These are phyloP conservation scores for Haemorhous mexicanus DNA, from an alignment of 2,113 vertebrate genomes.

Conservation along the genomic window DNA sequence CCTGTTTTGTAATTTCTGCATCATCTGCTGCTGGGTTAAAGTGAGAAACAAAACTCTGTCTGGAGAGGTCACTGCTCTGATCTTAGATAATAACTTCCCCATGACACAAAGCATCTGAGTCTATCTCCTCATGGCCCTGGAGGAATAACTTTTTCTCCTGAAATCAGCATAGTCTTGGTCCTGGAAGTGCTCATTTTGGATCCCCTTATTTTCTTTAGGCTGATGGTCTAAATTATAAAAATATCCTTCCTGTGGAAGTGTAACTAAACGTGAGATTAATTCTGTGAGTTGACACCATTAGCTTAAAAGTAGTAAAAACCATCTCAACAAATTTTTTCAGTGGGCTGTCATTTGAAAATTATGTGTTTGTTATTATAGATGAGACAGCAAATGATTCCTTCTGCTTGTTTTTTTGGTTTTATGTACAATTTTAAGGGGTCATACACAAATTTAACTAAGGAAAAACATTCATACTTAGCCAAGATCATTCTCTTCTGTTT, in stretches of 20 bases:
- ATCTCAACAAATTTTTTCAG: not conserved
- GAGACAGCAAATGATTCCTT: not conserved
- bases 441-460: not conserved
- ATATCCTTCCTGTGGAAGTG: not conserved
- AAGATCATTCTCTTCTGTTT: not conserved
- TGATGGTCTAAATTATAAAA: not conserved
- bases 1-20: not conserved
- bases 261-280: not conserved
- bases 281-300: not conserved
- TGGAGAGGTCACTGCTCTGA: not conserved
- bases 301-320: fast-evolving
- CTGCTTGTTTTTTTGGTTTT: not conserved
- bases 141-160: not conserved
- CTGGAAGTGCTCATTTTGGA: not conserved
- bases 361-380: not conserved
- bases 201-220: not conserved
- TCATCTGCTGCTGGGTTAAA: not conserved
- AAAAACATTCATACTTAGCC: fast-evolving
- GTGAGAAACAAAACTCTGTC: not conserved
- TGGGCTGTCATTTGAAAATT: not conserved
- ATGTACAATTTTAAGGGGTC: not conserved
- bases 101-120: not conserved
- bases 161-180: not conserved
- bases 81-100: not conserved
- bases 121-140: fast-evolving